Evolutionary conservation across 1,140 invertebrate species (phyloP), one percentile per base, ranked within the genome.

Genomic region (Linepithema humile): DNA sequence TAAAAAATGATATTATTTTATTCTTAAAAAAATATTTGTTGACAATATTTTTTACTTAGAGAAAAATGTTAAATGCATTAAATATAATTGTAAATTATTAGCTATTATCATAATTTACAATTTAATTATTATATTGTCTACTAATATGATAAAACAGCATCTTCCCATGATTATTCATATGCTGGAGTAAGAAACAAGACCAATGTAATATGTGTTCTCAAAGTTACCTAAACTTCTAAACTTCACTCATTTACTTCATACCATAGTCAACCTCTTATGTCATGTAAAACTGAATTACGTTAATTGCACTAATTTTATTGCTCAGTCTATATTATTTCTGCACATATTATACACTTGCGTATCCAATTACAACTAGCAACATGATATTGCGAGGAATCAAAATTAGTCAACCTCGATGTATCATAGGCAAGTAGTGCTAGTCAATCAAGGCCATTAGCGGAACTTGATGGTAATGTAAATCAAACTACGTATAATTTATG

Each of bases 381-480:
- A 23, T 50, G 20, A 50, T 64, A 50, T 38, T 15, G 7, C 29
- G 12, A 6, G 12, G 65, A 38, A 80, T 80, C 35, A 17, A 43
- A 70, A 80, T 80, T 29, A 43, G 7, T 69, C 70, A 43, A 43
- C 7, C n/a, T 2, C 12, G 6, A 69, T 20, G 35, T 78, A 69
- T 78, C 10, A 23, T 4, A 55, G n/a, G 3, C 40, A 55, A 80
- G 7, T 48, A 20, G 17, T 43, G 26, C n/a, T 38, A 40, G 48
- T 55, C 64, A 32, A 55, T 80, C 48, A 70, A 12, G 23, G 4
- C 17, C 55, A 17, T 80, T 70, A 32, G 35, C 35, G 35, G 15
- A 57, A 69, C 23, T 80, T 55, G 35, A 23, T 48, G 10, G 40
- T 20, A 43, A 20, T 23, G 45, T 78, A 69, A 80, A 80, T 80